Evolutionary conservation across 2,888 invertebrate genomes (phyloP).

Genomic region (Caenorhabditis virilis): DNA sequence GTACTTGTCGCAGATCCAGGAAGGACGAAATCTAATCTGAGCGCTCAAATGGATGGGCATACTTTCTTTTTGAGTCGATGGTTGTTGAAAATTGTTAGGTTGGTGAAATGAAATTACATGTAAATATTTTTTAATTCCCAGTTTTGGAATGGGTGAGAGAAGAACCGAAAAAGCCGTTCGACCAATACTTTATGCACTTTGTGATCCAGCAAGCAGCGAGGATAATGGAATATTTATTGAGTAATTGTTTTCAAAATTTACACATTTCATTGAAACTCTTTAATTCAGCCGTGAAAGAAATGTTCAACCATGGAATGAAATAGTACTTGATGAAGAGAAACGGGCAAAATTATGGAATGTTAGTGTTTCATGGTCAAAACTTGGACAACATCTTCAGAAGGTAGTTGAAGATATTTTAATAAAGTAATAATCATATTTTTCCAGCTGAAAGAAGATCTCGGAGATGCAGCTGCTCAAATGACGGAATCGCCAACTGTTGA

Average conservation of each 20-base stretch:
- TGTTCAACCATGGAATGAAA: conserved; percentile 55
- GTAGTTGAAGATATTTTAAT: conserved; percentile 3
- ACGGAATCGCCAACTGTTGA: conserved; percentile 12
- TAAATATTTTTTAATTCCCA: conserved; percentile 6
- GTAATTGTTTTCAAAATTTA: conserved; percentile 34
- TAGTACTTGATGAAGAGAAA: conserved; percentile 45
- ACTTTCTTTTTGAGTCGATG: conserved; percentile 64
- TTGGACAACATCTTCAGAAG: conserved; percentile 36
- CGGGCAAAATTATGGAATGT: conserved; percentile 59
- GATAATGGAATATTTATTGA: conserved; percentile 59
- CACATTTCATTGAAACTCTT: not conserved
- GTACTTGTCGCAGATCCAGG: conserved; percentile 66
- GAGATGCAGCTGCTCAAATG: conserved; percentile 34
- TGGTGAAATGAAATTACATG: too few relatives aligned
- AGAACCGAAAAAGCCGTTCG: conserved; percentile 58
- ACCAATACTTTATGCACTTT: conserved; percentile 62
- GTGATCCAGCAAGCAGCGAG: conserved; percentile 54
- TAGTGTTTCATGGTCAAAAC: conserved; percentile 42
- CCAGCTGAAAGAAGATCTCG: conserved; percentile 40
- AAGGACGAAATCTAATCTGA: conserved; percentile 58
- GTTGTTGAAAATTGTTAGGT: conserved; percentile 58
- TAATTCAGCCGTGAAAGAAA: conserved; percentile 55
- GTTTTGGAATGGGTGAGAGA: conserved; percentile 63
- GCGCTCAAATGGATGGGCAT: conserved; percentile 54
- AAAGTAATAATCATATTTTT: conserved; percentile 1